Evolutionary conservation across 2,797 vertebrate genomes (phyloP), one percentile per base, ranked within the genome.

Genomic region (Pelochelys cantorii): DNA sequence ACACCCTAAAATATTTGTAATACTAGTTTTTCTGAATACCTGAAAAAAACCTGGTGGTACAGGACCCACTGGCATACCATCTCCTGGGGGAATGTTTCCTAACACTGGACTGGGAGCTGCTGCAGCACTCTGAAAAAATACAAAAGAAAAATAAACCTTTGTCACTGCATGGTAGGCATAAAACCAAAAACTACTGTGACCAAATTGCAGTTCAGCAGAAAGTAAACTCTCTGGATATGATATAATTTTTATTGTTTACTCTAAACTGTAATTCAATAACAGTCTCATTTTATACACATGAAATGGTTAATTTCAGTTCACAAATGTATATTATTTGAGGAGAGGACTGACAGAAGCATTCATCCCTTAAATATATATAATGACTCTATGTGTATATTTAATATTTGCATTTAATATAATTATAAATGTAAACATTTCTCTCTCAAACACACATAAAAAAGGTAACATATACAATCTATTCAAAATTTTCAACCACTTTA

Each of bases 21-120:
- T 96, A 83, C 81, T 94, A 96, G 91, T 97, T 96, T 97, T 96
- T 98, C 97, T 98, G 89, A 98, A 97, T 99, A 99, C 99, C 99
- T 99, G 99, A 98, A 99, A 99, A 98, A 99, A 99, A 89, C 99
- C 99, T 86, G 99, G 99, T 93, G 99, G 99, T 90, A 99, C 99
- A 84, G 99, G 99, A 93, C 99, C 99, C 98, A 99, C 99, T 97
- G 99, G 99, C 99, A 99, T 99, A 97, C 99, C 99, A 95, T 99
- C 99, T 98, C 99, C 99, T 96, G 99, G 98, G 97, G 99, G 99
- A 97, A 99, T 99, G 98, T 98, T 99, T 97, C 99, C 99, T 92
- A 99, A 98, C 96, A 99, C 99, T 75, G 99, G 99, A 95, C 99
- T 99, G 96, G 99, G 98, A 97, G 99, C 98, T 97, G 99, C 99